Percentiles rank a stretch among this genome's conserved stretches.
Conservation (phyloP, 2,113 vertebrate genomes). For the Semicossyphus pulcher region DNA sequence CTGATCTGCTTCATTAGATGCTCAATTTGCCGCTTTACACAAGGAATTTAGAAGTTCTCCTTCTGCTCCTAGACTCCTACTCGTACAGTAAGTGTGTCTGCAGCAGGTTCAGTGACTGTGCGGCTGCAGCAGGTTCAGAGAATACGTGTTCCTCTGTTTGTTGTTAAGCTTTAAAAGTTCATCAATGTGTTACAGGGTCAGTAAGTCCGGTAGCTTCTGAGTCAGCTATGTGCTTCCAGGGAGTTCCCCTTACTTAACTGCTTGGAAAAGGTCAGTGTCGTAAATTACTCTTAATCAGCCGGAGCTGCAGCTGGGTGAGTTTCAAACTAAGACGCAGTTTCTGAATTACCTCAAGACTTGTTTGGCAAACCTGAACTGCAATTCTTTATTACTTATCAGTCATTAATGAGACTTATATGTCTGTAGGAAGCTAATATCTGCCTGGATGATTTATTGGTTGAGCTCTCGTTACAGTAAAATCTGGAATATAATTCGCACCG, state of each 20-base stretch:
- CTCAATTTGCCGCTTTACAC: constrained; percentile 46
- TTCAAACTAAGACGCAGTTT: neutral
- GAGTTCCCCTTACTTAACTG: constrained; percentile 6
- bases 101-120: constrained; percentile 3
- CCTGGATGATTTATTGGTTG: too few species aligned
- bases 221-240: neutral
- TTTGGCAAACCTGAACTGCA: too few species aligned
- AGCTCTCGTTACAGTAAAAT: too few species aligned
- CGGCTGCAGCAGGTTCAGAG: neutral
- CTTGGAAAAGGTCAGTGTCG: constrained; percentile 15
- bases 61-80: neutral
- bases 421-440: too few species aligned
- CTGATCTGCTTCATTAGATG: constrained; percentile 61
- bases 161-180: constrained; percentile 9
- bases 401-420: too few species aligned
- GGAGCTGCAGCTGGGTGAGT: neutral
- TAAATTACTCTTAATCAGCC: constrained; percentile 16
- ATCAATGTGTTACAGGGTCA: constrained; percentile 1
- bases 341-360: too few species aligned
- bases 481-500: too few species aligned
- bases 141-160: neutral
- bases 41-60: neutral
- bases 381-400: too few species aligned
- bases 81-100: neutral
- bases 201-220: neutral